Conservation (phyloP, 2,888 invertebrate species). For the Pollenia angustigena region DNA sequence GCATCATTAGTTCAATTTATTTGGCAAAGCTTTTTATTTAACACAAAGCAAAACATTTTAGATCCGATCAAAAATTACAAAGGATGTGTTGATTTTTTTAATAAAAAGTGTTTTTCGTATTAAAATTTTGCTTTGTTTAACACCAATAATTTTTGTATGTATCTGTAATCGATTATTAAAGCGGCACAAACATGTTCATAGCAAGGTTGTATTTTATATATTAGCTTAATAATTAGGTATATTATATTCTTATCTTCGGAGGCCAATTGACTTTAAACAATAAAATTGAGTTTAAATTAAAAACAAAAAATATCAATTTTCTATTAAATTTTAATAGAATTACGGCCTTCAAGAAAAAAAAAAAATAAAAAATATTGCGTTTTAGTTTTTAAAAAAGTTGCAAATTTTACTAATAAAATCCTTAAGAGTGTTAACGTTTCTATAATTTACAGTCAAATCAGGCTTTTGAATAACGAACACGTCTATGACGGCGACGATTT, state of each 20-base stretch:
- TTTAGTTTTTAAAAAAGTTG: conserved; percentile 1
- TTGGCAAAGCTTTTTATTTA: too few species aligned
- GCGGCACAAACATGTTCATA: neutral
- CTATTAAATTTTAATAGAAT: neutral
- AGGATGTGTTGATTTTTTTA: too few species aligned
- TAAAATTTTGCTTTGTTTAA: too few species aligned
- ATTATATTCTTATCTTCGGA: conserved; percentile 40
- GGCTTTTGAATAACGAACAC: conserved; percentile 66
- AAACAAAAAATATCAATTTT: neutral
- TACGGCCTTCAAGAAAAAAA: neutral
- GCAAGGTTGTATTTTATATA: conserved; percentile 20
- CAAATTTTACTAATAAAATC: neutral
- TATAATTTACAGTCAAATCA: conserved; percentile 4
- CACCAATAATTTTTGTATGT: too few species aligned
- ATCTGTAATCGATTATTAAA: neutral
- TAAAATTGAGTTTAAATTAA: conserved; percentile 23
- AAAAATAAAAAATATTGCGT: conserved; percentile 18
- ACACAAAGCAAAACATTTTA: too few species aligned
- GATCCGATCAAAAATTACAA: too few species aligned
- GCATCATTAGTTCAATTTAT: too few species aligned
- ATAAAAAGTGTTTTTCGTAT: too few species aligned
- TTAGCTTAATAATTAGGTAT: conserved; percentile 45
- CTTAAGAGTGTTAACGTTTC: neutral
- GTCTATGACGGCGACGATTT: conserved; percentile 76
- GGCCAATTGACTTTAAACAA: conserved; percentile 11